Evolutionary conservation across 2,113 vertebrate genomes (phyloP).

Genomic region (Sinocyclocheilus rhinocerous): DNA sequence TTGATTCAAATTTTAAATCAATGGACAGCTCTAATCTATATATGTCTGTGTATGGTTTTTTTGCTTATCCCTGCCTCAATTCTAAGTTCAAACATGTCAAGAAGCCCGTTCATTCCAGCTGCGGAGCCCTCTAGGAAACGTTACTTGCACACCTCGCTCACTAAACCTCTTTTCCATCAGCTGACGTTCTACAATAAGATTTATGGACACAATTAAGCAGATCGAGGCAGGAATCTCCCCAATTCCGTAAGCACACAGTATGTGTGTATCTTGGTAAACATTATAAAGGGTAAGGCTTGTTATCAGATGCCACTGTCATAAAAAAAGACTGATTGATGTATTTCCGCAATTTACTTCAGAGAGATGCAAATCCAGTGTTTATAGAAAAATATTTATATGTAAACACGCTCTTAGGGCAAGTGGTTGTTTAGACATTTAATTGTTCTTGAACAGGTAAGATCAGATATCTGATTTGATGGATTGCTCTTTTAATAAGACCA

Average conservation of each 20-base stretch:
- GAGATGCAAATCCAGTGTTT: conserved; percentile 26
- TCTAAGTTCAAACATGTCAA: conserved; percentile 15
- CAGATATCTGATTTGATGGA: conserved; percentile 23
- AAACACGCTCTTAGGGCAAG: background rate
- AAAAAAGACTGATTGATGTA: conserved; percentile 5
- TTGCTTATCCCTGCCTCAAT: background rate
- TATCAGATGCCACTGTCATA: conserved; percentile 16
- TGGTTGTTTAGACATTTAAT: conserved; percentile 7
- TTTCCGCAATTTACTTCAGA: background rate
- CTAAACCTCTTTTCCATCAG: background rate
- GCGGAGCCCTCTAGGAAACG: background rate
- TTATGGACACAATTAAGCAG: conserved; percentile 52
- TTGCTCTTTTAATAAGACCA: background rate
- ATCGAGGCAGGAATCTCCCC: conserved; percentile 41
- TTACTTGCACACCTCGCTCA: background rate
- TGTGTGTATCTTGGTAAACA: conserved; percentile 41
- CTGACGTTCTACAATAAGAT: background rate
- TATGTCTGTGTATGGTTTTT: background rate
- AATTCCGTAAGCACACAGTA: background rate
- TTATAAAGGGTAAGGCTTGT: conserved; percentile 1
- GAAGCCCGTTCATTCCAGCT: background rate
- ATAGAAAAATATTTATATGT: background rate
- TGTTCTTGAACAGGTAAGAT: conserved; percentile 19
- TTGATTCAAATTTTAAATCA: background rate
- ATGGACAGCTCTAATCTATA: background rate